Evolutionary conservation across 2,888 invertebrate genomes (phyloP).

Genomic region (Tenthredo notha): DNA sequence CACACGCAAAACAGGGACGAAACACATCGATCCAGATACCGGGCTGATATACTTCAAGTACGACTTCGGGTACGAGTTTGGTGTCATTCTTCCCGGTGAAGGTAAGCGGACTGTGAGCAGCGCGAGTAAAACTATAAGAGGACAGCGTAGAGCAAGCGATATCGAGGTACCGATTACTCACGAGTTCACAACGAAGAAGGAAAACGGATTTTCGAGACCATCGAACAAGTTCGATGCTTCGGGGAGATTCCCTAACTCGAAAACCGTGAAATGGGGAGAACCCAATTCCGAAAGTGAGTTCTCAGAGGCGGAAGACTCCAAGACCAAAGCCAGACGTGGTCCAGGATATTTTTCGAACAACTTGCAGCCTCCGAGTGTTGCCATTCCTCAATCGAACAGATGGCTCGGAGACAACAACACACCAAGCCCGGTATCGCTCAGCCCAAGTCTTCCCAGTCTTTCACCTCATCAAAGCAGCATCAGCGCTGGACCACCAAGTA

Average conservation of each 20-base stretch:
- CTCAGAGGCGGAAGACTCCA: constrained; percentile 81
- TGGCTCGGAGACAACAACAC: constrained; percentile 76
- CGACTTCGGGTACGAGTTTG: constrained; percentile 90
- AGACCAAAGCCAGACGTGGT: constrained; percentile 77
- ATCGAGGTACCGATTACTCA: constrained; percentile 86
- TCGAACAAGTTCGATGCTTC: constrained; percentile 52
- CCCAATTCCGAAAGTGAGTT: constrained; percentile 83
- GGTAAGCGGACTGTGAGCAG: constrained; percentile 78
- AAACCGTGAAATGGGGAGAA: constrained; percentile 81
- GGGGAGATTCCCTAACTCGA: constrained; percentile 67
- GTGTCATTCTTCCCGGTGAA: constrained; percentile 86
- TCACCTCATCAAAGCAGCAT: constrained; percentile 79
- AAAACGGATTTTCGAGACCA: constrained; percentile 70
- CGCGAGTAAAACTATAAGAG: constrained; percentile 78
- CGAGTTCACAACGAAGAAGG: constrained; percentile 79
- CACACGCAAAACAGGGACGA: constrained; percentile 81
- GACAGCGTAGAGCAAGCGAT: constrained; percentile 81
- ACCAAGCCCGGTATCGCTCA: constrained; percentile 81
- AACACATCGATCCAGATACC: constrained; percentile 88
- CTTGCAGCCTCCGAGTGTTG: constrained; percentile 65
- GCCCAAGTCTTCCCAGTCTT: constrained; percentile 82
- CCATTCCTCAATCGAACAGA: constrained; percentile 73
- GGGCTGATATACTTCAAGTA: constrained; percentile 91
- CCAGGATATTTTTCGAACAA: constrained; percentile 66
- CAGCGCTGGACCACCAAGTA: constrained; percentile 73